Evolutionary conservation across 2,113 vertebrate species (phyloP).

Genomic region (Sturnira hondurensis): DNA sequence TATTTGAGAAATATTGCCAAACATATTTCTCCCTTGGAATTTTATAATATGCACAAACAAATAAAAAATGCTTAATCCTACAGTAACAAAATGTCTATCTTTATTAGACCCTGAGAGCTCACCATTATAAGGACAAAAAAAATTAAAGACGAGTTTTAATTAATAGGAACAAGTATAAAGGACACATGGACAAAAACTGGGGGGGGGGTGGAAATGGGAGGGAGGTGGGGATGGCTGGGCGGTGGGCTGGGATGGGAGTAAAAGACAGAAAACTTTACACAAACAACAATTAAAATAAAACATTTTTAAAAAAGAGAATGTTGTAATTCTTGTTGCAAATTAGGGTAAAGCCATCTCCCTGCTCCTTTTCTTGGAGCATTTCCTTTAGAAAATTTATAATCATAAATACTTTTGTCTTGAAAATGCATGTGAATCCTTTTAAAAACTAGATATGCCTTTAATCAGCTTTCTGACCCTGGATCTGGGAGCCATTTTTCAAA

Average conservation of each 20-base stretch:
- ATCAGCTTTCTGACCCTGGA: background rate
- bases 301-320: background rate
- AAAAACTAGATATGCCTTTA: background rate
- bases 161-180: no score
- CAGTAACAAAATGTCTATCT: background rate
- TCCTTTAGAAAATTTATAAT: background rate
- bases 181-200: no score
- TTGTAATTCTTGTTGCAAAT: background rate
- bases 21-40: background rate
- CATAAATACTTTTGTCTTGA: background rate
- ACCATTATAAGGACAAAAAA: background rate
- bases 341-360: background rate
- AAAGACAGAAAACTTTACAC: no score
- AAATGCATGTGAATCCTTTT: background rate
- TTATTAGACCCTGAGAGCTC: background rate
- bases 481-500: background rate
- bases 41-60: background rate
- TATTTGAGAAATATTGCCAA: background rate
- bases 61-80: background rate
- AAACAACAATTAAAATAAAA: background rate
- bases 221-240: no score
- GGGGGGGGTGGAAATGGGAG: no score
- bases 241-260: no score
- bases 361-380: background rate
- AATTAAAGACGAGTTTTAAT: background rate